These are phyloP conservation scores for Tupaia chinensis DNA, from an alignment of 2,113 vertebrate species.

Conservation along the genomic window DNA sequence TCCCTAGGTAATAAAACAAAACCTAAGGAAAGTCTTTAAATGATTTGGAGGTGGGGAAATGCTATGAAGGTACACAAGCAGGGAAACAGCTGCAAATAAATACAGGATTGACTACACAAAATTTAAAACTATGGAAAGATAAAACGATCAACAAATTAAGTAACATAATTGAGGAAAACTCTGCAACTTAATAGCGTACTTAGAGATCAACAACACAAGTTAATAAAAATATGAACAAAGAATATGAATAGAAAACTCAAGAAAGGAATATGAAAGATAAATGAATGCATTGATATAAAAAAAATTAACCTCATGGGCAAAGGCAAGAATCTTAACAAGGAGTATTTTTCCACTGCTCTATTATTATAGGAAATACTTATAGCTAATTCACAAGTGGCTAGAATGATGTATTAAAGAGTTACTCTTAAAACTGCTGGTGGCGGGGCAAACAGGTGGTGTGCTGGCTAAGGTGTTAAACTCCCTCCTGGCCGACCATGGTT, in stretches of 20 bases:
- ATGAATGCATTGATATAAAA: not conserved
- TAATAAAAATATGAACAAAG: not conserved
- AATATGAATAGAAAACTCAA: not conserved
- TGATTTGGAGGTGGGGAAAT: not conserved
- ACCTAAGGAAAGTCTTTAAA: not conserved
- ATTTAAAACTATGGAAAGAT: not conserved
- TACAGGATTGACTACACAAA: not conserved
- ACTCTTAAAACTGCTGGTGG: not conserved
- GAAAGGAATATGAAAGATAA: not conserved
- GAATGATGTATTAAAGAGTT: not conserved
- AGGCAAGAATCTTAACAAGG: not conserved
- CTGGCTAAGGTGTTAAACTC: no score
- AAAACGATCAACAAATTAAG: not conserved
- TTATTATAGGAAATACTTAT: not conserved
- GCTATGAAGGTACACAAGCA: not conserved
- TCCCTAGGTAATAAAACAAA: not conserved
- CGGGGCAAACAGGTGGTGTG: no score
- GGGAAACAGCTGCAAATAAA: not conserved
- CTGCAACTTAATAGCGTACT: not conserved
- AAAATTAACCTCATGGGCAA: not conserved
- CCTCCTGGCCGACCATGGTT: no score
- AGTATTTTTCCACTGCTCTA: not conserved
- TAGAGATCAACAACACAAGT: not conserved
- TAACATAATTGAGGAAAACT: not conserved
- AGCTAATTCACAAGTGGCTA: not conserved